Base-by-base conservation (phyloP, 2,113 vertebrate species). In the Arizona elegans region DNA sequence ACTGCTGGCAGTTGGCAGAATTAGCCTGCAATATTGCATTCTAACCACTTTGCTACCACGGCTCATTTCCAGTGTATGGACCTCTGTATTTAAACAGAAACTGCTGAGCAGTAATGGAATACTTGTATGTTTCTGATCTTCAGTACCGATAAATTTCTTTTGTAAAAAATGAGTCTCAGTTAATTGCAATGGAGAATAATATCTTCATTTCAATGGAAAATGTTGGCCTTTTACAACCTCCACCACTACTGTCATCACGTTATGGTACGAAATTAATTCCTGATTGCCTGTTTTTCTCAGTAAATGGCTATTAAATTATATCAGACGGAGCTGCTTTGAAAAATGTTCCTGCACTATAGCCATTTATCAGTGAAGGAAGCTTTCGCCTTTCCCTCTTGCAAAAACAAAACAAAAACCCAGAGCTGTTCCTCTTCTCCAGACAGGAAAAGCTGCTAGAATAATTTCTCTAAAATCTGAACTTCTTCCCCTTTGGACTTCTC, bases 401-500 rank as follows among this genome's bases (percentile, higher is more conserved):
- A 87, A 88, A 38, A 91, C 89, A 81, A 43, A 81, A 43, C 85
- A 96, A 95, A 95, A 92, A 6, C 5, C 5, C n/a, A 70, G 47
- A 13, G 86, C 86, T 65, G 29, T 92, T 24, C 94, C 86, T 95
- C 95, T 96, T 94, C 92, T 95, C 93, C 10, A 94, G 91, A 89
- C 0, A 92, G 85, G 86, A 91, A 92, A 47, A 56, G 38, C 15
- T 12, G 15, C 89, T 94, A 93, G 89, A 96, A 43, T 59, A 94
- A 93, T 97, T 96, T 88, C 94, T 92, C 94, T 97, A 96, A 97
- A 96, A 97, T 95, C 91, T 92, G 96, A 97, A 96, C 94, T 97
- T 96, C 94, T 96, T 17, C 95, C 19, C 2, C 52, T 92, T 94
- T 55, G 75, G 33, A 86, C 56, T 91, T 91, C 94, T 95, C 87